Percentiles rank a stretch among this genome's conserved stretches.
Evolutionary conservation across 53 echinoderm and acorn worm species (phyloP).

Genomic region (Arbacia lixula): DNA sequence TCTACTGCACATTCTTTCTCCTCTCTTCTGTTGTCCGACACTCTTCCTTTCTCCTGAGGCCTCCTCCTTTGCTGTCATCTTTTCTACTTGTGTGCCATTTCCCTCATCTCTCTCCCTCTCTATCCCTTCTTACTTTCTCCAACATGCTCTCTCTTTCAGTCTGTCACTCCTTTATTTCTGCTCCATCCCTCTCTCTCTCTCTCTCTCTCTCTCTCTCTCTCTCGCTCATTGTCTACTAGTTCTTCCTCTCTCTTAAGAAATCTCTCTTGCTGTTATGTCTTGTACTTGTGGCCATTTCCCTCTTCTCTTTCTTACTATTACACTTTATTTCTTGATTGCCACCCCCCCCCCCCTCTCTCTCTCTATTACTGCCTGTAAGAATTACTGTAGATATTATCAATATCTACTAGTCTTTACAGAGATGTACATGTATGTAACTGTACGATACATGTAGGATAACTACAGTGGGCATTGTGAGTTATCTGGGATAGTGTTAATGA

Average conservation of each 20-base stretch:
- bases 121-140: neutral
- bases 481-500: too few species aligned
- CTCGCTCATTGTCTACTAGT: too few species aligned
- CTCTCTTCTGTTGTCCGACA: neutral
- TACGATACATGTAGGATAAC: neutral
- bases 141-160: neutral
- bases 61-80: neutral
- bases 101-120: neutral
- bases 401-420: too few species aligned
- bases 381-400: neutral
- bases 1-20: neutral
- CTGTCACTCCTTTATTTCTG: neutral
- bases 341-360: neutral
- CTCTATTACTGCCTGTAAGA: neutral
- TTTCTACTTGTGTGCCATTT: neutral
- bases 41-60: neutral
- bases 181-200: neutral
- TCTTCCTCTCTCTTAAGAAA: neutral
- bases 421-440: neutral
- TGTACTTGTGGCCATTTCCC: too few species aligned
- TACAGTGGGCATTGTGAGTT: too few species aligned
- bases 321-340: neutral
- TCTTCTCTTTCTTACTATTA: neutral
- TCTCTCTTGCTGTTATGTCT: too few species aligned
- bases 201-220: neutral